A percentile compares a stretch with the other conserved stretches of the same genome.
These are phyloP conservation scores for Tiliacea aurago DNA, from an alignment of 2,888 invertebrate genomes.

Conservation along the genomic window DNA sequence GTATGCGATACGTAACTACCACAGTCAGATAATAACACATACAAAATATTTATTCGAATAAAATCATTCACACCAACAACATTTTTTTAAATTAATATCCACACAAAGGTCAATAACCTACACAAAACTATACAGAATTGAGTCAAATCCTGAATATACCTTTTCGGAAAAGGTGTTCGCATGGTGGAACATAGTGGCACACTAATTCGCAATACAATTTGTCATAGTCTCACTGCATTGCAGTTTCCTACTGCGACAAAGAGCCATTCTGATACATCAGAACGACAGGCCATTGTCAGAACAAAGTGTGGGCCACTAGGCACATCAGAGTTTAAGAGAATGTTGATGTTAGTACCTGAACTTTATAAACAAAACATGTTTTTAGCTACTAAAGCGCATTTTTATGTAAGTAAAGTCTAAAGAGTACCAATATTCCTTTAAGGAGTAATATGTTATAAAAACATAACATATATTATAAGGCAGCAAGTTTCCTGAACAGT, in stretches of 20 bases:
- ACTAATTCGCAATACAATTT: constrained; percentile 65
- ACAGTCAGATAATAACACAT: background rate
- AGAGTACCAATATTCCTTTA: constrained; percentile 21
- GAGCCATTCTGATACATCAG: constrained; percentile 72
- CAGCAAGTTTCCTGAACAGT: constrained; percentile 25
- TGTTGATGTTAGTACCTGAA: background rate
- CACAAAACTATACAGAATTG: background rate
- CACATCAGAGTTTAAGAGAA: constrained; percentile 18
- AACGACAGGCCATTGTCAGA: constrained; percentile 66
- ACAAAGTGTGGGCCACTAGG: constrained; percentile 52
- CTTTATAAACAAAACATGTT: background rate
- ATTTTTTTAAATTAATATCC: background rate
- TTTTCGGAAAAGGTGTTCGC: constrained; percentile 36
- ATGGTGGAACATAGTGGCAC: constrained; percentile 35
- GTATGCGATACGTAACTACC: background rate
- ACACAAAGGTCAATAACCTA: background rate
- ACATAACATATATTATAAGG: constrained; percentile 31
- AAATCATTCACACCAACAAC: background rate
- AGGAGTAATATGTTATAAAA: constrained; percentile 27
- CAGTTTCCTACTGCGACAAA: constrained; percentile 71
- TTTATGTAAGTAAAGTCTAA: constrained; percentile 11
- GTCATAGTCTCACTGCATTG: constrained; percentile 72
- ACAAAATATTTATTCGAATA: background rate
- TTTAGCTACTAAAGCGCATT: background rate
- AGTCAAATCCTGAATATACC: constrained; percentile 10